Evolutionary conservation across 2,797 vertebrate genomes (phyloP).

Genomic region (Pseudocheirus occidentalis): DNA sequence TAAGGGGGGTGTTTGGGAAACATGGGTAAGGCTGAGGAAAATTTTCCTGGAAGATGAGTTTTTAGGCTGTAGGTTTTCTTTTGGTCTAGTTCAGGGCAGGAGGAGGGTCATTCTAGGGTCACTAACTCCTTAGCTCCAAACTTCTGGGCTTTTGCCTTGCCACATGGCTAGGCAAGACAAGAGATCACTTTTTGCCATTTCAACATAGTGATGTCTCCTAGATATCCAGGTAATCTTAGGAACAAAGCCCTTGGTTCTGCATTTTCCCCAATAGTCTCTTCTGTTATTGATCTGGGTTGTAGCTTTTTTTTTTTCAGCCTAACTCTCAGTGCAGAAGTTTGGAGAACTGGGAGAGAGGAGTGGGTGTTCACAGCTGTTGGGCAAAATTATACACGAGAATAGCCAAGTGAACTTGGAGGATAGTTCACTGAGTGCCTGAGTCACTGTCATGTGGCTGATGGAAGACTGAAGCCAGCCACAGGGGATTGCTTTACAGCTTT

Average conservation of each 20-base stretch:
- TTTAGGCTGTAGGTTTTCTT: constrained; percentile 10
- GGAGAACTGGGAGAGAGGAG: neutral
- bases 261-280: neutral
- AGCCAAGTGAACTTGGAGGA: constrained; percentile 77
- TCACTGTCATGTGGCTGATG: constrained; percentile 82
- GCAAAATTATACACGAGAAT: constrained; percentile 74
- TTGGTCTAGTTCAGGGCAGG: neutral
- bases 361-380: constrained; percentile 10
- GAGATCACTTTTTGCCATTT: neutral
- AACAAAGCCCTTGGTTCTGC: neutral
- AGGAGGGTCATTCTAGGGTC: neutral
- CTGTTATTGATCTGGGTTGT: neutral
- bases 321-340: neutral
- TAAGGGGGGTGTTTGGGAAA: neutral
- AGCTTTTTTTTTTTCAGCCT: neutral
- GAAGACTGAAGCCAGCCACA: constrained; percentile 64
- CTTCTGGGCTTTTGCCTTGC: neutral
- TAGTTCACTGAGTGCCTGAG: constrained; percentile 77
- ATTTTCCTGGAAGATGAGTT: neutral
- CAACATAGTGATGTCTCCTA: neutral
- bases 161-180: neutral
- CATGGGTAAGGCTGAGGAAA: neutral
- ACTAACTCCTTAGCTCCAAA: neutral
- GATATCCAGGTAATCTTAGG: neutral
- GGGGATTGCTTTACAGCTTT: constrained; percentile 73